phyloP scores from a whole-genome alignment of 2,888 invertebrate species.

The Aelia acuminata region DNA sequence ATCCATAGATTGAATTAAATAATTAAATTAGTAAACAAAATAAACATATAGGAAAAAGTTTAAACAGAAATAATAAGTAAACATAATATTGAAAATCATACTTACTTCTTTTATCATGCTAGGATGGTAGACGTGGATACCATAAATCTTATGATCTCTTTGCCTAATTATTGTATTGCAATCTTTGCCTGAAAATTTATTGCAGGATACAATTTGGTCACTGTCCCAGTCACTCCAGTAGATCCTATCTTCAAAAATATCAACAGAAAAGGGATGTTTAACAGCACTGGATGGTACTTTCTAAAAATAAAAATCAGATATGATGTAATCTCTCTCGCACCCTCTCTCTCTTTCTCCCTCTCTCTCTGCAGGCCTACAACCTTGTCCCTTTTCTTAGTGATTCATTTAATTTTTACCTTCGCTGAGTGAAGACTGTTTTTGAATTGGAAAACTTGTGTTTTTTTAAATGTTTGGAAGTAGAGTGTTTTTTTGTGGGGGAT shows the following conservation, averaged over 20 bases:
- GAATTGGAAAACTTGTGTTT: no score
- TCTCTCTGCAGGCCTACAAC: no score
- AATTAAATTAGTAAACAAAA: no score
- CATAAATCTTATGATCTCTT: slow-evolving; percentile 73
- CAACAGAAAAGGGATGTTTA: slow-evolving; percentile 85
- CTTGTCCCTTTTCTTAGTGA: no score
- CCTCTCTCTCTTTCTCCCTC: no score
- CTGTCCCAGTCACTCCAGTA: slow-evolving; percentile 91
- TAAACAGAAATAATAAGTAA: no score
- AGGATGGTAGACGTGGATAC: slow-evolving; percentile 83
- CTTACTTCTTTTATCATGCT: slow-evolving; percentile 31
- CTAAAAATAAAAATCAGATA: slow-evolving; percentile 66
- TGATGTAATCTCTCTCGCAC: background rate
- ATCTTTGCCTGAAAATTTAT: slow-evolving; percentile 83
- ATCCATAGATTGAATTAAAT: no score
- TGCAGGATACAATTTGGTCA: slow-evolving; percentile 80
- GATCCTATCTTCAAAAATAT: slow-evolving; percentile 88
- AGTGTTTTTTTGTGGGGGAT: no score
- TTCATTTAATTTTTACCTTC: no score
- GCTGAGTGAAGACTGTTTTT: no score
- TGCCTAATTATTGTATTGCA: slow-evolving; percentile 74
- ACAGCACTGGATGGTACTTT: slow-evolving; percentile 75
- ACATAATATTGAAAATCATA: slow-evolving; percentile 22
- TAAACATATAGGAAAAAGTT: no score
- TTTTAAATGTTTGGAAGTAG: no score